Evolutionary conservation across 2,888 invertebrate species (phyloP).

Genomic region (Timema podura): DNA sequence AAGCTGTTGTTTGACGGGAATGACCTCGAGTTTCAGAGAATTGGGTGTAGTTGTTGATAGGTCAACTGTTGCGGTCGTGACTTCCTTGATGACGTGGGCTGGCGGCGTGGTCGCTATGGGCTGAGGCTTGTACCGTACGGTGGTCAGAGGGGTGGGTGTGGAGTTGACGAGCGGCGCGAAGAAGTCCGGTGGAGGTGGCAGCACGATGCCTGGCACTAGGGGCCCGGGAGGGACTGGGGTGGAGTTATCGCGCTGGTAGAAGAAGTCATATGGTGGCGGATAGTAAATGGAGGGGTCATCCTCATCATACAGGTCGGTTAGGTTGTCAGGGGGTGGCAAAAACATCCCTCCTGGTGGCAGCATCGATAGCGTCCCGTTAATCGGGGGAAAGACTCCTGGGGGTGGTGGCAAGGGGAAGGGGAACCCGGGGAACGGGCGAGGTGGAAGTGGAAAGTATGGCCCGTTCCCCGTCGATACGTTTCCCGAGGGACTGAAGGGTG

Average conservation of each 20-base stretch:
- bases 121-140: slow-evolving; percentile 32
- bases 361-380: slow-evolving; percentile 40
- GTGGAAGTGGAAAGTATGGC: slow-evolving; percentile 57
- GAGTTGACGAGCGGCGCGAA: slow-evolving; percentile 65
- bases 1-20: too few species aligned
- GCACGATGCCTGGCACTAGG: slow-evolving; percentile 79
- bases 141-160: slow-evolving; percentile 41
- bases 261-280: slow-evolving; percentile 87
- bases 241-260: slow-evolving; percentile 73
- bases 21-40: too few species aligned
- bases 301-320: slow-evolving; percentile 76
- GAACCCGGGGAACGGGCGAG: slow-evolving; percentile 59
- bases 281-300: slow-evolving; percentile 89
- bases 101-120: slow-evolving; percentile 27
- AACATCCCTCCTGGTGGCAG: slow-evolving; percentile 61
- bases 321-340: slow-evolving; percentile 54
- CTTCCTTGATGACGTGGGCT: slow-evolving; percentile 15
- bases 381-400: slow-evolving; percentile 35
- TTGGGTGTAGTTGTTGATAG: too few species aligned
- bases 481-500: slow-evolving; percentile 52
- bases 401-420: slow-evolving; percentile 57
- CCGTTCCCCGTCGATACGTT: slow-evolving; percentile 62
- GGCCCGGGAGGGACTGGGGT: slow-evolving; percentile 76
- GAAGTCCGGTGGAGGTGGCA: slow-evolving; percentile 85
- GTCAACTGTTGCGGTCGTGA: too few species aligned